Evolutionary conservation across 2,797 vertebrate genomes (phyloP), one percentile per base, ranked within the genome.

Genomic region (Sebastes matsubarae): DNA sequence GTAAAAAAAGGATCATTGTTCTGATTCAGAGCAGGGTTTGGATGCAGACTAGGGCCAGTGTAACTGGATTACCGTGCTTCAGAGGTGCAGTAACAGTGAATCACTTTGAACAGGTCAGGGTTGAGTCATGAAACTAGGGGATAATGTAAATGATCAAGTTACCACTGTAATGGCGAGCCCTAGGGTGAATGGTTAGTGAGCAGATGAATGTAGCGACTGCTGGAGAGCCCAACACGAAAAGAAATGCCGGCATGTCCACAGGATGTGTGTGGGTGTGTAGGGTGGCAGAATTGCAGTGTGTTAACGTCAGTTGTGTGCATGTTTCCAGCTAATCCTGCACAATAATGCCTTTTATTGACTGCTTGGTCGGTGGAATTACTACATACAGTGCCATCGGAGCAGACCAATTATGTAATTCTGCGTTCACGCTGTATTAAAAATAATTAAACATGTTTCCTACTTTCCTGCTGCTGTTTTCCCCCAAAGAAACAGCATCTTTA

Each of bases 1-100:
- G 61, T 27, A 30, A 57, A 84, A 79, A 78, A 60, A 58, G 58
- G 52, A 54, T 72, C 70, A 81, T 52, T 52, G 50, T 52, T 52
- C 14, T 52, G 50, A 52, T 52, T 16, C 50, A 52, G 20, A 52
- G 46, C 46, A 50, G 50, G 34, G 65, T 70, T 77, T 42, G 66
- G 68, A 64, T 65, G 9, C 59, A 38, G 72, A 55, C 36, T n/a
- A 20, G 20, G 46, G 20, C 6, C 14, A 11, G 42, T 24, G 52
- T 30, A 59, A 61, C 20, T 81, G 57, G 63, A 85, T 85, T 76
- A 75, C 54, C 18, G 5, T 36, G 34, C 20, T 68, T 57, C 22
- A 22, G 8, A 71, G 46, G 22, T 32, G 29, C 38, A 58, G 46
- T 24, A 29, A 22, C 38, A 58, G n/a, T 38, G 6, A 20, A 38